A percentile compares a stretch with the other conserved stretches of the same genome.
Conservation (phyloP, 2,888 invertebrate species). For the Invenusta paracnida region DNA sequence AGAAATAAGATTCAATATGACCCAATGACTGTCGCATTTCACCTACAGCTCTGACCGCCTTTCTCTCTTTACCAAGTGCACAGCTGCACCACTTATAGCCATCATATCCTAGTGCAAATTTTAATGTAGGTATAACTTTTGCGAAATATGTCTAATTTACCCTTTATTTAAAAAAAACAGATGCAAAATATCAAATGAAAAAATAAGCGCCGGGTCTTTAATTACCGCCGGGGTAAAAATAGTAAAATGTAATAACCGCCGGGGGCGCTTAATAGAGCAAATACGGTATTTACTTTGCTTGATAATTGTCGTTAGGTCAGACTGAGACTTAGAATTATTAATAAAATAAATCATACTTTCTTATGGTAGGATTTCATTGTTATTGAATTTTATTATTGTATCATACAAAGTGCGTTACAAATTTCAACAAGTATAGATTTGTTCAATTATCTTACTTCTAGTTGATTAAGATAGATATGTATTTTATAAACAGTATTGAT, state of each 20-base stretch:
- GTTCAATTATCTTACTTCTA: too few relatives aligned
- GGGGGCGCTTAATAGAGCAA: background rate
- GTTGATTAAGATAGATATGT: too few relatives aligned
- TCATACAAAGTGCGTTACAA: too few relatives aligned
- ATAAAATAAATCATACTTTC: too few relatives aligned
- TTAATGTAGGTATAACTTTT: background rate
- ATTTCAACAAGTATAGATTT: too few relatives aligned
- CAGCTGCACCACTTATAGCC: background rate
- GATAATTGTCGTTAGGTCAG: background rate
- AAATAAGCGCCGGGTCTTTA: background rate
- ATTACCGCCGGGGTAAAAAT: background rate
- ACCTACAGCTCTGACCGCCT: background rate
- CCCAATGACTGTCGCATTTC: background rate
- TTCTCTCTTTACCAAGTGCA: background rate
- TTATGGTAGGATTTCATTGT: too few relatives aligned
- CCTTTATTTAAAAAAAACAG: too few relatives aligned
- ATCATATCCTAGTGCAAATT: background rate
- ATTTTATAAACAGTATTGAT: too few relatives aligned
- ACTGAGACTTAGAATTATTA: too few relatives aligned
- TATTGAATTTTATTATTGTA: too few relatives aligned
- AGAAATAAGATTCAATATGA: background rate
- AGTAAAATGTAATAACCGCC: background rate
- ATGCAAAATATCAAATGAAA: too few relatives aligned
- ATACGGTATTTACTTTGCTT: background rate
- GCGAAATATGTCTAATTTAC: background rate